Base-by-base conservation (phyloP, 30 jellyfish, hydroid and myxozoan species). In the Aurelia aurita complex sp. Pacific region DNA sequence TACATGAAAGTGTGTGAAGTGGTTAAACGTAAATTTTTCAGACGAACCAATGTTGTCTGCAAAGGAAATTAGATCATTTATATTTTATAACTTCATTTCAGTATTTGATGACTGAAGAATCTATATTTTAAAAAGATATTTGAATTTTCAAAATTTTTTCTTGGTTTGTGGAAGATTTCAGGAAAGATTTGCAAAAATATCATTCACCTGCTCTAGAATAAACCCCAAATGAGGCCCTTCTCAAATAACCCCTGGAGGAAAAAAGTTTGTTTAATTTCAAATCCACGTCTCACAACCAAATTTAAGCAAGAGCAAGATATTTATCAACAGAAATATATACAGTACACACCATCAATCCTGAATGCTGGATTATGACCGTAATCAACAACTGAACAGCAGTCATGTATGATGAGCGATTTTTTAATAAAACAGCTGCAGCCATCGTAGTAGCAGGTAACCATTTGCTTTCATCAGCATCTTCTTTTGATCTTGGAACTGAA, bases 341-440 rank as follows among this genome's bases (percentile, higher is more conserved):
- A 23, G 18, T 55, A 74, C 85, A 15, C 43, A 46, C 85, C 69
- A 55, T 34, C 54, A 34, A 55, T 15, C 50, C 69, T 15, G 85
- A 74, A 51, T 74, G 85, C 85, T 74, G 85, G 85, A 74, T 55
- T n/a, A 74, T 74, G 69, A 55, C 19, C 6, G 85, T 34, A 33
- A 74, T 74, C 11, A 74, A 55, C 7, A 74, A 46, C 43, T 74
- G 85, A 34, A 40, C 74, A 50, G 85, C 85, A 16, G 85, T 74
- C 68, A 74, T 51, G 72, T 34, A 74, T 50, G 68, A 12, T 16
- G 71, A 34, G 8, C 85, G n/a, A 17, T 55, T 55, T 71, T 74
- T 74, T 2, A 74, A 69, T 10, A 34, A 74, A 51, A 74, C 85
- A 34, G 85, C 85, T 4, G 85, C 85, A 55, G 85, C 85, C 68